Conservation (phyloP, 2,888 invertebrate species). For the Pachymerium ferrugineum region DNA sequence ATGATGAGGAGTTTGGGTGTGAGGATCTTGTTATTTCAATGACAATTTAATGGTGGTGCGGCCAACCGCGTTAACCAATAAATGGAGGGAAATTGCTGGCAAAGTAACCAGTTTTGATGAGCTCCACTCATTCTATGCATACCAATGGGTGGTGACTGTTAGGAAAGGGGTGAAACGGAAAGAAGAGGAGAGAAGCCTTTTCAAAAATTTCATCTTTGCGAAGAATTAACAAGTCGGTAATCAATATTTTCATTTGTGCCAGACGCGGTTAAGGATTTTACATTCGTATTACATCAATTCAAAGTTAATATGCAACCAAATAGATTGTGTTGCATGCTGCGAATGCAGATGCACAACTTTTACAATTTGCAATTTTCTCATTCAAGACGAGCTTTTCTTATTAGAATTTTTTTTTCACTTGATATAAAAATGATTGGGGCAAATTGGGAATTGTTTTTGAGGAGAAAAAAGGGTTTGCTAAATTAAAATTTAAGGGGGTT, state of each 20-base stretch:
- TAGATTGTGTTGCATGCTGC: not conserved
- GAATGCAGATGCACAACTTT: not conserved
- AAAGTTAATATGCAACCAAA: not conserved
- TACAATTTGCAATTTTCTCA: not conserved
- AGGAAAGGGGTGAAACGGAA: too few species aligned
- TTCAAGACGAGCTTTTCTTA: not conserved
- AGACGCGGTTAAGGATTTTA: not conserved
- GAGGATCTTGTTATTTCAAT: not conserved
- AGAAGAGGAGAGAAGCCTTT: too few species aligned
- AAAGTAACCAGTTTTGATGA: not conserved
- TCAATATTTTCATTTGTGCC: not conserved
- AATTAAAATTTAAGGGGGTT: not conserved
- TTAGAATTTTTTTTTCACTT: too few species aligned
- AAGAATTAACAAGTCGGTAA: not conserved
- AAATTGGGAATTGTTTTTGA: too few species aligned
- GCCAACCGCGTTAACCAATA: not conserved
- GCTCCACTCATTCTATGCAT: not conserved
- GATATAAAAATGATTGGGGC: not conserved
- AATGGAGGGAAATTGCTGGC: not conserved
- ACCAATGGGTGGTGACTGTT: not conserved
- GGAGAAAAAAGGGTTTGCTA: too few species aligned
- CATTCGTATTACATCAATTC: not conserved
- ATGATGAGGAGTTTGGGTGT: not conserved
- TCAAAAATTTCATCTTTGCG: too few species aligned
- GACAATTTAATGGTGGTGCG: not conserved